Evolutionary conservation across 1,140 invertebrate species (phyloP), one percentile per base, ranked within the genome.

Genomic region (Druon quercuslanigerum): DNA sequence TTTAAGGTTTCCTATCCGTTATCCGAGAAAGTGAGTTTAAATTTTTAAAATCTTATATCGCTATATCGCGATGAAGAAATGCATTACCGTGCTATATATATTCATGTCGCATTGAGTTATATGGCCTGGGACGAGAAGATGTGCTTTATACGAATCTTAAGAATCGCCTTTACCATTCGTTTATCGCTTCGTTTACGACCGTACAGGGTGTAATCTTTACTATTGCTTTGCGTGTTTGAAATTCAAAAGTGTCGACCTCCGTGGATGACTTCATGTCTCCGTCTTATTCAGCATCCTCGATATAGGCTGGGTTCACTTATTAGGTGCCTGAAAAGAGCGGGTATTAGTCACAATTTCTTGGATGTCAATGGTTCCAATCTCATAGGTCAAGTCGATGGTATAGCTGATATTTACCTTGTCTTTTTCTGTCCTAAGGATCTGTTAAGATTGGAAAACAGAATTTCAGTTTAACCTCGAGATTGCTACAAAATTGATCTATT

Each of bases 41-140:
- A 60, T 60, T 60, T 60, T 60, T 16, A 33, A 60, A 19, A 60
- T 33, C 57, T 60, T 20, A 60, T 60, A 60, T 20, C 73, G 78
- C 72, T 72, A 54, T 75, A 74, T 77, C 74, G 77, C 71, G 56
- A 79, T 75, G 70, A 82, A 73, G 78, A 51, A 76, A 77, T 73
- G 71, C 78, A 82, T 85, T 82, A 82, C 82, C 80, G 81, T 80
- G 76, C 84, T 83, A 83, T 87, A 84, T 85, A 87, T 85, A 84
- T 85, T 87, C 85, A 87, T 84, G 80, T 82, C 83, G 71, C 74
- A 74, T 74, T 60, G 73, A 77, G 78, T 83, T 83, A 81, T 82
- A 74, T 72, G 57, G 72, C 81, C 76, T 72, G 74, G 51, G 74
- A 79, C 74, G 75, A 79, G 33, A 60, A 60, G 20, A 25, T 73